Evolutionary conservation across 2,797 vertebrate species (phyloP).

Genomic region (Chloroceryle amazona): DNA sequence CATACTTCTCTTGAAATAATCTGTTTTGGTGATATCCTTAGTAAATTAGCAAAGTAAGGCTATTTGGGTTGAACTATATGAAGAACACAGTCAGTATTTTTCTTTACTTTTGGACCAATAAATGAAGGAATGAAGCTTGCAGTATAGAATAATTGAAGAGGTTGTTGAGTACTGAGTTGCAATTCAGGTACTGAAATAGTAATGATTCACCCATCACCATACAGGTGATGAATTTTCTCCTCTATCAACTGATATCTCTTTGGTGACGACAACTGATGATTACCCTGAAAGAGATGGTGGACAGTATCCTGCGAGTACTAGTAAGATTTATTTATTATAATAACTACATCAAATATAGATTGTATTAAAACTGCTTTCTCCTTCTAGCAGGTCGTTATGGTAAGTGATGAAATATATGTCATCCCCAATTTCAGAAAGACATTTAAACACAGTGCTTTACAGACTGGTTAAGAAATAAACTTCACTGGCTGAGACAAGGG

Average conservation of each 20-base stretch:
- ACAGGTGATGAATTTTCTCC: neutral
- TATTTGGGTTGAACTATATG: neutral
- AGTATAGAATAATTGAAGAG: neutral
- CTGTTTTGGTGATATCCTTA: neutral
- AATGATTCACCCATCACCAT: neutral
- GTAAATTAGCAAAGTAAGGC: neutral
- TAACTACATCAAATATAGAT: neutral
- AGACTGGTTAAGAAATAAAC: neutral
- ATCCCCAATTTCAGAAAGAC: neutral
- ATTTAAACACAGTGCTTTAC: neutral
- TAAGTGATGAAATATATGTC: neutral
- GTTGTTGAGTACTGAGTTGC: neutral
- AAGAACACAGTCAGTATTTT: neutral
- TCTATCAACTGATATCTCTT: neutral
- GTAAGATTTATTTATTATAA: slow-evolving; percentile 50
- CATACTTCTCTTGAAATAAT: neutral
- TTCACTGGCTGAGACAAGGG: neutral
- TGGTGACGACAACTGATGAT: neutral
- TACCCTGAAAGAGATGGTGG: neutral
- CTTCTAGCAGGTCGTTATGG: neutral
- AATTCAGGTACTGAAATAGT: neutral
- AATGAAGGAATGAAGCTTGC: neutral
- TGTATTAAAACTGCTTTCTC: neutral
- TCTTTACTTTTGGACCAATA: neutral
- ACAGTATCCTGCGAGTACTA: slow-evolving; percentile 9